Conservation (phyloP, 1,140 invertebrate genomes). For the Diorhabda sublineata region DNA sequence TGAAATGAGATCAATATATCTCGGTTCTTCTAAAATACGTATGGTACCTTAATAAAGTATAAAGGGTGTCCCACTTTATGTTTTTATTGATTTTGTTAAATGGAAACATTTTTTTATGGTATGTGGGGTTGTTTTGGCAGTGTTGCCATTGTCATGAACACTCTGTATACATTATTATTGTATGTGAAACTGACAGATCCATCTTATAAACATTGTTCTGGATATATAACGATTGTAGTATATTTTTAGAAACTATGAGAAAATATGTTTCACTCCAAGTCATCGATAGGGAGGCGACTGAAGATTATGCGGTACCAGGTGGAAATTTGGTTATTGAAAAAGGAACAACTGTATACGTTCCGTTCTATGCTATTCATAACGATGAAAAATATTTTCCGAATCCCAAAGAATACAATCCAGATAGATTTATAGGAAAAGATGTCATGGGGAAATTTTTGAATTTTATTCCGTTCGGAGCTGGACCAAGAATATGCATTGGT, state of each 20-base stretch:
- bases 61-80: too few relatives aligned
- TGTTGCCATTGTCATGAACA: too few relatives aligned
- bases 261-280: neutral
- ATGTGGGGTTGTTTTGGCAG: too few relatives aligned
- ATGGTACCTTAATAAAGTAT: too few relatives aligned
- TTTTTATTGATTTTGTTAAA: too few relatives aligned
- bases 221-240: too few relatives aligned
- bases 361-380: neutral
- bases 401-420: conserved; percentile 5
- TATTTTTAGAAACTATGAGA: neutral
- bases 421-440: neutral
- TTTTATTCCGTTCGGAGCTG: neutral
- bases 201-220: too few relatives aligned
- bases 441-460: neutral
- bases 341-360: neutral
- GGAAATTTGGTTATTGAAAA: neutral
- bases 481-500: conserved; percentile 2
- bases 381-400: conserved; percentile 1
- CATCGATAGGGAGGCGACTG: neutral
- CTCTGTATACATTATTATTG: too few relatives aligned
- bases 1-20: too few relatives aligned
- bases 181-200: too few relatives aligned
- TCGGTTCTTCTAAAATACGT: too few relatives aligned
- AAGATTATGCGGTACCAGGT: conserved; percentile 1
- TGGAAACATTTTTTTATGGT: too few relatives aligned